These are phyloP conservation scores for Indicator maculatus DNA, from an alignment of 2,113 vertebrate species.

Conservation along the genomic window DNA sequence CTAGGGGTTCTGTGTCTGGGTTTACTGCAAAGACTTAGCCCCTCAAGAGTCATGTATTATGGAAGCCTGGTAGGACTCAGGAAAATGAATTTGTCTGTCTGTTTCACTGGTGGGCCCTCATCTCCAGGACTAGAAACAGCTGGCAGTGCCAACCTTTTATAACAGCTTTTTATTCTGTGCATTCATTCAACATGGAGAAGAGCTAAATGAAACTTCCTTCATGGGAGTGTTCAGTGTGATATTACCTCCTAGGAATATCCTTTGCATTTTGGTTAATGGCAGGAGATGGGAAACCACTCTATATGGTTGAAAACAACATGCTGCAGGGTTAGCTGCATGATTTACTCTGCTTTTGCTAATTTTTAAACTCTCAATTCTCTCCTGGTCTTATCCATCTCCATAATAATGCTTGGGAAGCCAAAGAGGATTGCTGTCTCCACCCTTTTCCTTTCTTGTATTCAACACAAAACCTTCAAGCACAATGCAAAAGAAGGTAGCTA, in stretches of 20 bases:
- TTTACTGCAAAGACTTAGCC: not conserved
- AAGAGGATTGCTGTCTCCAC: not conserved
- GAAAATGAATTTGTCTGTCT: not conserved
- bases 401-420: not conserved
- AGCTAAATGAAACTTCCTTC: not conserved
- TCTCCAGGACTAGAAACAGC: not conserved
- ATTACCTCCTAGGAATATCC: not conserved
- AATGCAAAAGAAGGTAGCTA: not conserved
- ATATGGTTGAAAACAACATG: not conserved
- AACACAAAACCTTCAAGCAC: not conserved
- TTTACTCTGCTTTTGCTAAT: not conserved
- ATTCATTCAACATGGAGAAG: not conserved
- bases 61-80: not conserved
- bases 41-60: not conserved
- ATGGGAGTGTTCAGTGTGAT: not conserved
- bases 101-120: too few species aligned
- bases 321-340: not conserved
- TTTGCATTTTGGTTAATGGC: not conserved
- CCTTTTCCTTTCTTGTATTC: not conserved
- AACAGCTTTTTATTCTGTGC: not conserved
- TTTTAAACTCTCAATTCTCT: not conserved
- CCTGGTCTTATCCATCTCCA: not conserved
- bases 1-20: not conserved
- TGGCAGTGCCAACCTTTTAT: not conserved
- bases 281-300: not conserved